A percentile compares a stretch with the other conserved stretches of the same genome.
These are phyloP conservation scores for Struthio camelus DNA, from an alignment of 2,113 vertebrate genomes.

Conservation along the genomic window DNA sequence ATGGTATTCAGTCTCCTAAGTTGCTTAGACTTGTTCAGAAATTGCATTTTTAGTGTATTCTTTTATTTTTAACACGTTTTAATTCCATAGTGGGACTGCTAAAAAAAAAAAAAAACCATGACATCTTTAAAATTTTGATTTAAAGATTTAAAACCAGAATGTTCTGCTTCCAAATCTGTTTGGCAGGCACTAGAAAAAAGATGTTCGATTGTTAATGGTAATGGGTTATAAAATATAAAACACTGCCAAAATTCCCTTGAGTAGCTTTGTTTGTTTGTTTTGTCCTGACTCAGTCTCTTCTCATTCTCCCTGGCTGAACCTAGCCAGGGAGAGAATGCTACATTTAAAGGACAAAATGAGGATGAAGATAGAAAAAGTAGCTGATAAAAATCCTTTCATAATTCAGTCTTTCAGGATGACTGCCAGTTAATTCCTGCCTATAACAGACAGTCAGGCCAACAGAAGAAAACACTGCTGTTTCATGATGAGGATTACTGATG, in stretches of 20 bases:
- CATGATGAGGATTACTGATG: background rate
- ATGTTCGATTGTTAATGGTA: background rate
- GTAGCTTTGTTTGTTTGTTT: background rate
- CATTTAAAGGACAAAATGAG: background rate
- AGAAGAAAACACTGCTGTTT: background rate
- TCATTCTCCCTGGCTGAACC: background rate
- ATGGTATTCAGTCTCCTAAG: background rate
- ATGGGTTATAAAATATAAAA: background rate
- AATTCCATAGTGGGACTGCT: background rate
- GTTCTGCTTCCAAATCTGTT: background rate
- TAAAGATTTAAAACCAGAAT: background rate
- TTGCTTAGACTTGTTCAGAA: background rate
- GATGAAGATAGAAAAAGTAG: background rate
- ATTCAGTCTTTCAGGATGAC: background rate
- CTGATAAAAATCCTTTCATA: background rate
- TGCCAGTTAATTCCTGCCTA: background rate
- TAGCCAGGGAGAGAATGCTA: background rate
- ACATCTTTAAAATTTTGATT: background rate
- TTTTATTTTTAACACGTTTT: background rate
- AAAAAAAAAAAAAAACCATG: background rate
- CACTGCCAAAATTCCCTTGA: background rate
- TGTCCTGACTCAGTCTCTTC: background rate
- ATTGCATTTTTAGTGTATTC: background rate
- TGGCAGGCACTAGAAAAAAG: background rate
- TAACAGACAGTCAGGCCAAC: background rate